Evolutionary conservation across 2,888 invertebrate genomes (phyloP).

Genomic region (Drosophila mimica): DNA sequence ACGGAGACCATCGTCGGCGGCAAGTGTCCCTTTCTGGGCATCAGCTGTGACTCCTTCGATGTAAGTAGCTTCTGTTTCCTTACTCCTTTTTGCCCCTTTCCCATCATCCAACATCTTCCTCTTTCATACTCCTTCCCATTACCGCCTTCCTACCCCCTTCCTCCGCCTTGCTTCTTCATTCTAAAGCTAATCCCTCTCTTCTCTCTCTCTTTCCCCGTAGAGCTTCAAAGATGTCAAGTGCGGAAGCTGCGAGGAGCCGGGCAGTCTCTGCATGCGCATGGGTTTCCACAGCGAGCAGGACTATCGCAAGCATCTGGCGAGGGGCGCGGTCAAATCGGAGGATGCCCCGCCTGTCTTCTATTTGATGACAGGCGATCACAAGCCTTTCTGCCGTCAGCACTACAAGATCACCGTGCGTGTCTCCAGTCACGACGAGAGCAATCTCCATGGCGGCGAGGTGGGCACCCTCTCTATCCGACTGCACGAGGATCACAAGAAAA

Average conservation of each 20-base stretch:
- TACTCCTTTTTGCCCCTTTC: neutral
- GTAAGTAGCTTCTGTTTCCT: conserved; percentile 83
- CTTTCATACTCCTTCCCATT: too few species aligned
- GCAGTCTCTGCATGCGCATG: conserved; percentile 89
- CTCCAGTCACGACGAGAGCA: conserved; percentile 90
- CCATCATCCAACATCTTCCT: neutral
- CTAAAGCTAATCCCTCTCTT: neutral
- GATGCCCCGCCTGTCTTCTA: conserved; percentile 88
- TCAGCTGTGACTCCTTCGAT: conserved; percentile 92
- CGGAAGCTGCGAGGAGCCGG: conserved; percentile 88
- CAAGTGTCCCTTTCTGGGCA: conserved; percentile 91
- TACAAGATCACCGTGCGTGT: conserved; percentile 91
- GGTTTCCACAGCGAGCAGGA: conserved; percentile 88
- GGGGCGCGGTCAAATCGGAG: conserved; percentile 85
- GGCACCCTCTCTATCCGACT: conserved; percentile 90
- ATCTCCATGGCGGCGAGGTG: conserved; percentile 91
- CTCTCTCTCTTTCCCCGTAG: conserved; percentile 80
- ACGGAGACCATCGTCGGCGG: conserved; percentile 93
- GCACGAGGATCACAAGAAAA: conserved; percentile 86
- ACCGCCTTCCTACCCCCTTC: neutral
- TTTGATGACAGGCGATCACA: conserved; percentile 89
- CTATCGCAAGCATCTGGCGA: conserved; percentile 86
- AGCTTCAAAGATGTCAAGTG: conserved; percentile 90
- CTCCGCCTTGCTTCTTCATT: neutral
- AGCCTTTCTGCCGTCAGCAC: conserved; percentile 94